A percentile compares a stretch with the other conserved stretches of the same genome.
These are phyloP conservation scores for Psettodes erumei DNA, from an alignment of 2,113 vertebrate genomes.

Conservation along the genomic window DNA sequence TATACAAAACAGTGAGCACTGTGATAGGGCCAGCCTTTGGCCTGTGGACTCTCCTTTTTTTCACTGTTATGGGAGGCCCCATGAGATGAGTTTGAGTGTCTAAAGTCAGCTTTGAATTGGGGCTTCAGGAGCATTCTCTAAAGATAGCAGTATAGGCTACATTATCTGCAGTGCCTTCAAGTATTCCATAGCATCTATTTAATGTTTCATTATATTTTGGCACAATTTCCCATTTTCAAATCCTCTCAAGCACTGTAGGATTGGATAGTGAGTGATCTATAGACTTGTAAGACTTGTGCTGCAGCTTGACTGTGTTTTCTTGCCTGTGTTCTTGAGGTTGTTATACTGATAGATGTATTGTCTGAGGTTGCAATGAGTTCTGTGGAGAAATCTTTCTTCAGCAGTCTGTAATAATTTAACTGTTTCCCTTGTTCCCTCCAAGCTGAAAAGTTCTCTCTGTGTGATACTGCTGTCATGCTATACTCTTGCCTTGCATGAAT, in stretches of 20 bases:
- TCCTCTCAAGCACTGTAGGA: not conserved
- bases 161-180: not conserved
- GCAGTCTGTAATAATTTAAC: not conserved
- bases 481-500: slow-evolving; percentile 2
- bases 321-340: not conserved
- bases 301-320: not conserved
- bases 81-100: not conserved
- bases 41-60: not conserved
- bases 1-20: not conserved
- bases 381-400: not conserved
- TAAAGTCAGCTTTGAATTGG: slow-evolving; percentile 11
- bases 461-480: not conserved
- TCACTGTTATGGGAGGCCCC: not conserved
- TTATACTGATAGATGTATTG: not conserved
- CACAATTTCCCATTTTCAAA: slow-evolving; percentile 1
- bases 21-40: not conserved
- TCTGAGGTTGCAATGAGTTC: not conserved
- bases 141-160: not conserved
- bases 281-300: not conserved
- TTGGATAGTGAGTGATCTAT: not conserved
- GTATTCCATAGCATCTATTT: not conserved
- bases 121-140: not conserved
- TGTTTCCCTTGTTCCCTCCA: not conserved
- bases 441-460: not conserved
- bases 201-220: not conserved